Evolutionary conservation across 64 coral and sea anemone genomes (phyloP).

Genomic region (Pocillopora verrucosa): DNA sequence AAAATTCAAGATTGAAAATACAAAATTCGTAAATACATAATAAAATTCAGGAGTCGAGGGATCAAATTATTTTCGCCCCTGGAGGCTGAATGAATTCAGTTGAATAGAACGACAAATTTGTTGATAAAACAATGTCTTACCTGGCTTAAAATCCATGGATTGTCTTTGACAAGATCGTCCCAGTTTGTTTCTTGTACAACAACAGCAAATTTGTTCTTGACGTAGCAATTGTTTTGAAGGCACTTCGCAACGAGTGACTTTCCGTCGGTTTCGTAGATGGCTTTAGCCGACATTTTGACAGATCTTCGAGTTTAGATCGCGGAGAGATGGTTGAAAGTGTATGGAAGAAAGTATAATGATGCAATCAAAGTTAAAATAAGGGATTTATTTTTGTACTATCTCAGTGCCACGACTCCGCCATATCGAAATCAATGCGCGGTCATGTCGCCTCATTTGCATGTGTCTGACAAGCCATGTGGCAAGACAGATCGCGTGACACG

Average conservation of each 20-base stretch:
- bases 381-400: background rate
- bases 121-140: constrained; percentile 2
- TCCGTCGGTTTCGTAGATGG: constrained; percentile 82
- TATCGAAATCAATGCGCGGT: constrained; percentile 1
- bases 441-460: constrained; percentile 30
- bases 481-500: constrained; percentile 12
- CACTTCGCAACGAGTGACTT: constrained; percentile 73
- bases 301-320: background rate
- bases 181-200: constrained; percentile 66
- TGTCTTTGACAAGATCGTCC: constrained; percentile 67
- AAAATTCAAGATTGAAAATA: too few relatives aligned
- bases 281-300: constrained; percentile 82
- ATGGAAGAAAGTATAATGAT: background rate
- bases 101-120: too few relatives aligned
- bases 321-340: background rate
- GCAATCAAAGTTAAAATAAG: background rate
- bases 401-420: background rate
- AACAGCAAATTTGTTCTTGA: constrained; percentile 67
- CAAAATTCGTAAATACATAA: too few relatives aligned
- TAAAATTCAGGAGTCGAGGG: too few relatives aligned
- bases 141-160: constrained; percentile 75
- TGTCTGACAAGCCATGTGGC: background rate
- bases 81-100: too few relatives aligned
- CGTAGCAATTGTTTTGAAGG: constrained; percentile 43
- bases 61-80: too few relatives aligned